phyloP scores from a whole-genome alignment of 53 echinoderm and acorn worm genomes.

The Astropecten irregularis region DNA sequence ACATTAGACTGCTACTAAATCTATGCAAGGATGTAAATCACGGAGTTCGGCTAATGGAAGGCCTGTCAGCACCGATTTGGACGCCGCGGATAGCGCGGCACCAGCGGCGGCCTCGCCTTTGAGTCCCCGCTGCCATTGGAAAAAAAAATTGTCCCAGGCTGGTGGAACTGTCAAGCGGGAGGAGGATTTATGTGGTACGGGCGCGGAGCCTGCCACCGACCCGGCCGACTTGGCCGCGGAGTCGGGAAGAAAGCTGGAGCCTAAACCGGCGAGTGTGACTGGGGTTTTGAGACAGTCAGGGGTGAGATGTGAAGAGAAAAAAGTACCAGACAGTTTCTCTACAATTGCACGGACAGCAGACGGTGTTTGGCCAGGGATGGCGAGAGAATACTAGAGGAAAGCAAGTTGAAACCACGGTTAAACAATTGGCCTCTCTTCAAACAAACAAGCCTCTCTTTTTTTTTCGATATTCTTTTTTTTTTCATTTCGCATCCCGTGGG shows the following conservation, averaged over 20 bases:
- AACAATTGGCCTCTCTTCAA: slow-evolving; percentile 12
- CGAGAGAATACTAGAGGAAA: neutral
- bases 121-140: slow-evolving; percentile 3
- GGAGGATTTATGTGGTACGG: slow-evolving; percentile 25
- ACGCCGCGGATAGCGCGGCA: slow-evolving; percentile 6
- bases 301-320: slow-evolving; percentile 21
- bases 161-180: slow-evolving; percentile 15
- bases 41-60: slow-evolving; percentile 3
- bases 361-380: no score
- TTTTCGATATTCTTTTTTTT: no score
- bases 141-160: slow-evolving; percentile 15
- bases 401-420: neutral
- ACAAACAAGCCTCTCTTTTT: slow-evolving; percentile 32
- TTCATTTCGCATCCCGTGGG: slow-evolving; percentile 31
- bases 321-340: neutral
- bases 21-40: slow-evolving; percentile 54
- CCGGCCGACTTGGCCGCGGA: slow-evolving; percentile 13
- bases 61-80: slow-evolving; percentile 46
- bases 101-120: slow-evolving; percentile 41
- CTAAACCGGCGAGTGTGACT: slow-evolving; percentile 12
- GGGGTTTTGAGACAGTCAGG: slow-evolving; percentile 23
- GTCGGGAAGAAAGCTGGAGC: slow-evolving; percentile 48
- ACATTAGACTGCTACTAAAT: slow-evolving; percentile 41
- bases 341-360: neutral
- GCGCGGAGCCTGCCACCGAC: slow-evolving; percentile 15